Evolutionary conservation across 2,888 invertebrate genomes (phyloP), one percentile per base, ranked within the genome.

Genomic region (Myathropa florea): DNA sequence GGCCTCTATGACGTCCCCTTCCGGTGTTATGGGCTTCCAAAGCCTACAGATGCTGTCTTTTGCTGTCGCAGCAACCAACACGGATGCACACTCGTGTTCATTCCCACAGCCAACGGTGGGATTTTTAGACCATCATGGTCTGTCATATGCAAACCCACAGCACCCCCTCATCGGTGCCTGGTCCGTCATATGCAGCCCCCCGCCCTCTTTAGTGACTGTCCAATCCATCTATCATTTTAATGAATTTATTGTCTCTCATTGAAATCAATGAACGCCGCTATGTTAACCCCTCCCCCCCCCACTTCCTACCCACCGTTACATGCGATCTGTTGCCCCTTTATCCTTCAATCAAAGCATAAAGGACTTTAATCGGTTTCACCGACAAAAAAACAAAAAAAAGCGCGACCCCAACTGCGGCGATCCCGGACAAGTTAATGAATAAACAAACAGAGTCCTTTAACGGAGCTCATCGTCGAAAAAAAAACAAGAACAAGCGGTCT

Each of bases 221-320:
- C 91, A 92, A 92, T 91, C 90, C 91, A 91, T 92, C 92, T 91
- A 92, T 92, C 91, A 91, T 90, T 91, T 92, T 92, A 92, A 92
- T 92, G 92, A 92, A 92, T 92, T 92, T 92, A 92, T 92, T 92
- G 90, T 79, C 86, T 63, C 61, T 75, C 86, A 75, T 82, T 82
- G 82, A 70, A 83, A 75, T 82, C 78, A 79, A 72, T 75, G 71
- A 83, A 83, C 78, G 79, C 36, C 76, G 53, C 53, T 65, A 61
- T 70, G 55, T 63, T 64, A 24, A 26, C 53, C n/a, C n/a, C n/a
- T 53, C 21, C 7, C 3, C 14, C 6, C 18, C 1, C 33, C 18
- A 2, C 24, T 46, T 46, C 61, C 53, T 4, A 14, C 4, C n/a
- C 30, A 33, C 14, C 30, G 9, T 9, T 23, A 3, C 12, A 14